Conservation (phyloP, 1,140 invertebrate genomes). For the Drosophila ogumai region DNA sequence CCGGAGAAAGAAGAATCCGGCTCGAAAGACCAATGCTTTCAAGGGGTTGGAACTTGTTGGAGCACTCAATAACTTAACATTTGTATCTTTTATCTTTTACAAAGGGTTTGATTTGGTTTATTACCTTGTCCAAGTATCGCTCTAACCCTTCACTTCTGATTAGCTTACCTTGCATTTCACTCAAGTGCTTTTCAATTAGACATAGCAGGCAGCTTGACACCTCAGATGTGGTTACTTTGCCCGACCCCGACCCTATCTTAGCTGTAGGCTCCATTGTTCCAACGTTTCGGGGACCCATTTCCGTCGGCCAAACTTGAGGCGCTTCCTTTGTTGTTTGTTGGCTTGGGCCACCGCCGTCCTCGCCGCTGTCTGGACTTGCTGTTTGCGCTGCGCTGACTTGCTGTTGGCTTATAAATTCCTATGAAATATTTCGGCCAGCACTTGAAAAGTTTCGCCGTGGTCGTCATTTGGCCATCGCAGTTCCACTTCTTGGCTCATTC, state of each 20-base stretch:
- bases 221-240: conserved; percentile 47
- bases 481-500: background rate
- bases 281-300: conserved; percentile 57
- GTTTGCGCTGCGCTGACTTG: conserved; percentile 62
- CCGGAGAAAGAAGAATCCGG: background rate
- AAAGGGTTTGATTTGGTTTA: too few relatives aligned
- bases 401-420: conserved; percentile 81
- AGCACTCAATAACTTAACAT: background rate
- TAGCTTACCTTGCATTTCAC: background rate
- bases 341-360: conserved; percentile 3
- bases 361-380: conserved; percentile 13
- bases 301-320: conserved; percentile 66
- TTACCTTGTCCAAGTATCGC: background rate
- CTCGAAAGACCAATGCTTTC: too few relatives aligned
- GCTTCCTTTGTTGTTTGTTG: conserved; percentile 66
- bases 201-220: conserved; percentile 56
- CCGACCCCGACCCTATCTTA: background rate
- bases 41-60: too few relatives aligned
- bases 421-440: conserved; percentile 76
- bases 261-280: conserved; percentile 37
- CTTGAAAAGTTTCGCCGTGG: conserved; percentile 70
- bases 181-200: conserved; percentile 71
- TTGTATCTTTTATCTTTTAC: background rate
- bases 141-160: background rate
- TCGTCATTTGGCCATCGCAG: conserved; percentile 17